A percentile compares a stretch with the other conserved stretches of the same genome.
Evolutionary conservation across 2,797 vertebrate species (phyloP).

Genomic region (Simalia tracyae): DNA sequence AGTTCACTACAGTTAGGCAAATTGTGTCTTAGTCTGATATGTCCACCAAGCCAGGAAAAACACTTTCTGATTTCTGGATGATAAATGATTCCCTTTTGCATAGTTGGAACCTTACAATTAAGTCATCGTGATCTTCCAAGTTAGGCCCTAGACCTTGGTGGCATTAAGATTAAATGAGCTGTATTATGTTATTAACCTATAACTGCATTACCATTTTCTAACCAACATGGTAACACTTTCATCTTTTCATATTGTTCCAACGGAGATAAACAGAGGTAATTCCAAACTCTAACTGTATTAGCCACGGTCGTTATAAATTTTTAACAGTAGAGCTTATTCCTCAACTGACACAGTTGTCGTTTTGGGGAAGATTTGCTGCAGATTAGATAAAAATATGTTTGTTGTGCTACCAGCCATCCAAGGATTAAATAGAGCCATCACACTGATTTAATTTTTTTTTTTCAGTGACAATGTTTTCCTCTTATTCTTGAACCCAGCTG

Average conservation of each 20-base stretch:
- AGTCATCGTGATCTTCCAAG: too few relatives aligned
- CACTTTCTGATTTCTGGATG: too few relatives aligned
- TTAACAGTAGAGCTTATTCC: conserved; percentile 46
- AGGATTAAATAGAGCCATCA: conserved; percentile 56
- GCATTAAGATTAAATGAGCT: conserved; percentile 6
- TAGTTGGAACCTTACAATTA: too few relatives aligned
- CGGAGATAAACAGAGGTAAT: conserved; percentile 59
- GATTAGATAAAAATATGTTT: conserved; percentile 53
- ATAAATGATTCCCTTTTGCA: too few relatives aligned
- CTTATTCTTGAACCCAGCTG: neutral
- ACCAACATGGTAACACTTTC: conserved; percentile 16
- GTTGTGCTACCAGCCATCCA: conserved; percentile 53
- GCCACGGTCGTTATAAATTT: conserved; percentile 60
- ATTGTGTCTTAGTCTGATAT: too few relatives aligned
- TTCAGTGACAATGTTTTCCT: conserved; percentile 10
- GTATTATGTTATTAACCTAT: neutral
- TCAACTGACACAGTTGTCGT: conserved; percentile 46
- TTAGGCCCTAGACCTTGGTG: too few relatives aligned
- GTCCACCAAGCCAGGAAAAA: too few relatives aligned
- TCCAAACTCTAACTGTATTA: conserved; percentile 63
- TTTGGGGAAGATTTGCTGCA: conserved; percentile 58
- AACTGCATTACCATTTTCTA: conserved; percentile 19
- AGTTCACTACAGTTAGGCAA: too few relatives aligned
- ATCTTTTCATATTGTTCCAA: conserved; percentile 58
- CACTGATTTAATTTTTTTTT: conserved; percentile 24